These are phyloP conservation scores for Epizoanthus rinbou DNA, from an alignment of 92 coral and sea anemone genomes.

Conservation along the genomic window DNA sequence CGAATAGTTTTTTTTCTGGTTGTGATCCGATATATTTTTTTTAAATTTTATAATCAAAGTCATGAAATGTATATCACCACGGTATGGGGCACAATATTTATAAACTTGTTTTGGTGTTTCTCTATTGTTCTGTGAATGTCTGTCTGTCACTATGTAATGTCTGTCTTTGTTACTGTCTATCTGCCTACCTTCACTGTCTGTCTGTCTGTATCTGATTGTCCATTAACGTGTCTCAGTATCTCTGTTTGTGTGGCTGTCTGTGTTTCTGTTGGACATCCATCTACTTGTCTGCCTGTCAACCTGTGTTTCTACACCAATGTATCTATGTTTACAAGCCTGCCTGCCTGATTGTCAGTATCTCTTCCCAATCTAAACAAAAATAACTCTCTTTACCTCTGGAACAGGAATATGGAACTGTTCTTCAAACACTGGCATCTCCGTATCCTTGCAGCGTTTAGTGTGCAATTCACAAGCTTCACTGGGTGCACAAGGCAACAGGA, in stretches of 20 bases:
- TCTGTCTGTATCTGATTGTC: not conserved
- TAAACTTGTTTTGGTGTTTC: too few species aligned
- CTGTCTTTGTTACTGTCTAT: not conserved
- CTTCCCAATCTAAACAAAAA: not conserved
- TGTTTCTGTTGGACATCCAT: not conserved
- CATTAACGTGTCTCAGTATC: too few species aligned
- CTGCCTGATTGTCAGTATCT: not conserved
- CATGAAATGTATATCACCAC: too few species aligned
- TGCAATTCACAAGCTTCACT: slow-evolving; percentile 71
- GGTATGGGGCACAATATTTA: too few species aligned
- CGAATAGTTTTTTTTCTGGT: too few species aligned
- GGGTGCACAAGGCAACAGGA: slow-evolving; percentile 59
- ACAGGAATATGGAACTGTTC: slow-evolving; percentile 91
- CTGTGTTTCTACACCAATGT: not conserved
- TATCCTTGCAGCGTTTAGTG: slow-evolving; percentile 78
- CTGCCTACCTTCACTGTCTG: not conserved
- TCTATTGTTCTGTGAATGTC: too few species aligned
- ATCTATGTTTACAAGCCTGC: not conserved
- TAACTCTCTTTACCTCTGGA: slow-evolving; percentile 67
- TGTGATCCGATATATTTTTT: too few species aligned
- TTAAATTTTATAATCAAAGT: too few species aligned
- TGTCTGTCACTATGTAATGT: too few species aligned
- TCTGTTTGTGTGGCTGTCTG: not conserved
- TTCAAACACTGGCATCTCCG: slow-evolving; percentile 75
- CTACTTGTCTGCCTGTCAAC: not conserved